phyloP scores from a whole-genome alignment of 2,888 invertebrate species.

The Cephus nigrinus region DNA sequence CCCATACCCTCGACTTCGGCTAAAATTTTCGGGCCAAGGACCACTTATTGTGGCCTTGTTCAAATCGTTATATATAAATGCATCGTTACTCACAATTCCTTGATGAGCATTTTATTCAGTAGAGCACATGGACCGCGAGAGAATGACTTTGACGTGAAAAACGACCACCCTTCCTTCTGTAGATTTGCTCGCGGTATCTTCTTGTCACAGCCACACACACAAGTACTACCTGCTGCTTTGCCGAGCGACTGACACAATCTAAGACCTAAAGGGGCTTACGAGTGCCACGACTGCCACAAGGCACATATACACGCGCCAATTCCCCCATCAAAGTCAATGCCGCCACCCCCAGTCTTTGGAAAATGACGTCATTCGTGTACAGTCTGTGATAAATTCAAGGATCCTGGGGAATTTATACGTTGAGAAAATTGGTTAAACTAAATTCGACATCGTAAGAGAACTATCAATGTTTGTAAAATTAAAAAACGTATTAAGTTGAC shows the following conservation, averaged over 20 bases:
- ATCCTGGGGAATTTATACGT: background rate
- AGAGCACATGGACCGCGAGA: slow-evolving; percentile 52
- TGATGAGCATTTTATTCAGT: slow-evolving; percentile 61
- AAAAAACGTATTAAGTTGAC: background rate
- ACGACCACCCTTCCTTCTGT: slow-evolving; percentile 39
- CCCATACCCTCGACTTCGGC: slow-evolving; percentile 26
- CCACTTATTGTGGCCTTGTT: background rate
- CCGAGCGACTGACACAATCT: slow-evolving; percentile 43
- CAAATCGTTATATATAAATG: background rate
- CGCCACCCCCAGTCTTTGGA: background rate
- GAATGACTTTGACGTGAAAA: slow-evolving; percentile 20
- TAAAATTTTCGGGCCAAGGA: slow-evolving; percentile 7
- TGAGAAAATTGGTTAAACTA: background rate
- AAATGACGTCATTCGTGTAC: slow-evolving; percentile 43
- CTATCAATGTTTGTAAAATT: background rate
- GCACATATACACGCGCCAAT: slow-evolving; percentile 34
- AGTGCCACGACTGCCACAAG: slow-evolving; percentile 29
- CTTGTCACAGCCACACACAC: slow-evolving; percentile 39
- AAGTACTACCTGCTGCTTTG: slow-evolving; percentile 26
- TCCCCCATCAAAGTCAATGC: slow-evolving; percentile 3
- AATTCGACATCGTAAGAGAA: background rate
- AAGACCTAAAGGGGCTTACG: slow-evolving; percentile 17
- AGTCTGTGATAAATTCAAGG: background rate
- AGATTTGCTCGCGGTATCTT: slow-evolving; percentile 43
- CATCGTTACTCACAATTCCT: slow-evolving; percentile 59